Percentiles rank a stretch among this genome's conserved stretches.
Evolutionary conservation across 2,797 vertebrate species (phyloP).

Genomic region (Trichosurus vulpecula): DNA sequence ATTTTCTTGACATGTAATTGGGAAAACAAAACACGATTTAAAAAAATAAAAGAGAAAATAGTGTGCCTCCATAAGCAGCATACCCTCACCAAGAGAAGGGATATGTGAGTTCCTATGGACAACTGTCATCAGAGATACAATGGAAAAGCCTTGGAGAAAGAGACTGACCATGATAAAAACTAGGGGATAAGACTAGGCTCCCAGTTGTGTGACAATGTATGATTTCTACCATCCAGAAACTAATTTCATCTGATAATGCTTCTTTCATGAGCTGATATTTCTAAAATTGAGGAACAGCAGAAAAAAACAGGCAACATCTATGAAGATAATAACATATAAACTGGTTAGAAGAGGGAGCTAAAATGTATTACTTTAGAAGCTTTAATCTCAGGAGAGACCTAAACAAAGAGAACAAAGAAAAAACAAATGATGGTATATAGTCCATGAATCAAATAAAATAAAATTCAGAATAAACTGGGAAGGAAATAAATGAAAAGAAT

Average conservation of each 20-base stretch:
- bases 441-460: background rate
- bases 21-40: too few species aligned
- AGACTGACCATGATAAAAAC: background rate
- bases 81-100: background rate
- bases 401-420: background rate
- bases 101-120: background rate
- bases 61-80: background rate
- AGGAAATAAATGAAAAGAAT: background rate
- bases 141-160: background rate
- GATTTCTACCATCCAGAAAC: background rate
- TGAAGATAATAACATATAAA: background rate
- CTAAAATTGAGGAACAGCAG: background rate
- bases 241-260: background rate
- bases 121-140: background rate
- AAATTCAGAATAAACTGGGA: background rate
- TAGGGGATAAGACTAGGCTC: background rate
- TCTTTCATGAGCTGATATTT: background rate
- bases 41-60: background rate
- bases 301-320: background rate
- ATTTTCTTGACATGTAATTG: too few species aligned
- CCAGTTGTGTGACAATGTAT: background rate
- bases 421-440: background rate
- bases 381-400: background rate
- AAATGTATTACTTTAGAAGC: background rate
- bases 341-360: background rate